phyloP scores from a whole-genome alignment of 2,888 invertebrate genomes.

The Troides oblongomaculatus region DNA sequence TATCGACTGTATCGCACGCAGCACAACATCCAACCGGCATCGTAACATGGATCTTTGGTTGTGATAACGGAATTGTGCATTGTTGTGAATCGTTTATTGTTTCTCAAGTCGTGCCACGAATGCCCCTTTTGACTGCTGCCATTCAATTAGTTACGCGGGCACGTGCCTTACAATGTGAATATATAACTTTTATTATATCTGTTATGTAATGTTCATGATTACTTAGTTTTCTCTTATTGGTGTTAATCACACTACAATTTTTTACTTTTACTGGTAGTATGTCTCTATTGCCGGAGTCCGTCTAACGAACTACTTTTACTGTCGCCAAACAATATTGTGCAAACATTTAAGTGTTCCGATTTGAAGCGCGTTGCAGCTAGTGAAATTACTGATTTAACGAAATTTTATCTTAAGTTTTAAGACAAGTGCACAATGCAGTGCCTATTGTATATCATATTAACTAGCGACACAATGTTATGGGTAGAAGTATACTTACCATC shows the following conservation, averaged over 20 bases:
- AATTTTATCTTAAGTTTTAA: no score
- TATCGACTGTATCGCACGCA: conserved; percentile 39
- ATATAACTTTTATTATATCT: conserved; percentile 7
- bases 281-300: not conserved
- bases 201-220: conserved; percentile 15
- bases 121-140: conserved; percentile 45
- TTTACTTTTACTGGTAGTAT: not conserved
- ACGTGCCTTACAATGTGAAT: conserved; percentile 23
- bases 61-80: conserved; percentile 45
- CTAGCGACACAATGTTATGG: no score
- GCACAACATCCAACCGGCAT: conserved; percentile 46
- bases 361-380: no score
- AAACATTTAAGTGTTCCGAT: no score
- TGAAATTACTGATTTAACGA: no score
- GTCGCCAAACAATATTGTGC: no score
- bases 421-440: no score
- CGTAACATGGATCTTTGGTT: conserved; percentile 43
- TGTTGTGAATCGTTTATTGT: conserved; percentile 53
- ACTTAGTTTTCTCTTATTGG: conserved; percentile 24
- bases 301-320: no score
- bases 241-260: not conserved
- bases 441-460: no score
- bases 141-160: conserved; percentile 32
- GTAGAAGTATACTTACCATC: no score
- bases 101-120: conserved; percentile 49